phyloP scores from a whole-genome alignment of 2,113 vertebrate species.

The Nesoenas mayeri region DNA sequence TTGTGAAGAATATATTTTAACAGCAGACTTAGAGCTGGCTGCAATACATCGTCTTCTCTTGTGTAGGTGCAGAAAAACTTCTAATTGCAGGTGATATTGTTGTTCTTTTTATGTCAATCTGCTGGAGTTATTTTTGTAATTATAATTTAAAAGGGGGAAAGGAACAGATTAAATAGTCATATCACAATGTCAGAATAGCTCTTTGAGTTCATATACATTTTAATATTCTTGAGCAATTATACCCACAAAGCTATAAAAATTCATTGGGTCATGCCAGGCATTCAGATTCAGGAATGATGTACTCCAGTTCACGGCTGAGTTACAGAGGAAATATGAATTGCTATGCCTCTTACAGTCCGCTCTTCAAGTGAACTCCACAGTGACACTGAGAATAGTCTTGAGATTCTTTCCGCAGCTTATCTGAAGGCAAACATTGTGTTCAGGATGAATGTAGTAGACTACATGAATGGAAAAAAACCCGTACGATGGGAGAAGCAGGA shows the following conservation, averaged over 20 bases:
- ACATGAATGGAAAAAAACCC: background rate
- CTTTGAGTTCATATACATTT: background rate
- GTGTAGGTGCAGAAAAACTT: slow-evolving; percentile 16
- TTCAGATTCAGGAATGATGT: background rate
- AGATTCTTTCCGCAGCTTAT: background rate
- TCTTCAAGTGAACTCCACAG: background rate
- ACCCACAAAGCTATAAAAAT: background rate
- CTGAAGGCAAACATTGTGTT: background rate
- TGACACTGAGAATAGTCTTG: background rate
- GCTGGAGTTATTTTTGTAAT: background rate
- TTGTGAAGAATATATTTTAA: slow-evolving; percentile 49
- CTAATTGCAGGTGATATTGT: slow-evolving; percentile 39
- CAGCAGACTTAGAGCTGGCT: background rate
- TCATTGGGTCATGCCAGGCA: background rate
- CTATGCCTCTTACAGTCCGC: background rate
- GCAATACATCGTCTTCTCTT: background rate
- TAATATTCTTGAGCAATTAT: background rate
- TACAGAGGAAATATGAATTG: background rate
- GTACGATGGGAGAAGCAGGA: background rate
- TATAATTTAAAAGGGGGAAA: background rate
- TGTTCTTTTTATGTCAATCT: slow-evolving; percentile 1
- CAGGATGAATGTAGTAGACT: fast-evolving
- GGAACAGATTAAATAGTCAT: background rate
- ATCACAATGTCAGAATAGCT: background rate
- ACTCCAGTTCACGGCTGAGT: background rate